Base-by-base conservation (phyloP, 2,888 invertebrate genomes). In the Sarcophaga subvicina region DNA sequence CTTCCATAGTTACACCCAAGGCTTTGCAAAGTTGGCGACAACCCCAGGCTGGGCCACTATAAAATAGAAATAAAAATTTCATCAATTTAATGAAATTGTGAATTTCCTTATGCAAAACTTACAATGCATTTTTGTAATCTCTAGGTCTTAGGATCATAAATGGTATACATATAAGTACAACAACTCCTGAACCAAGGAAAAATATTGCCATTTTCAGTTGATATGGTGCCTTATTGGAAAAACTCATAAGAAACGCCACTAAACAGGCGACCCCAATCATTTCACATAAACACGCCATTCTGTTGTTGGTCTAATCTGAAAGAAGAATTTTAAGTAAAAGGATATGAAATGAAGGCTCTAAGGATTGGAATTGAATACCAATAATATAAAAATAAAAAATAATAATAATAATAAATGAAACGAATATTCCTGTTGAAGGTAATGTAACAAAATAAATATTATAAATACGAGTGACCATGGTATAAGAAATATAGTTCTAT, bases 81-180 rank as follows among this genome's bases (percentile, higher is more conserved):
- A 80, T n/a, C 0, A 37, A 37, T 37, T 37, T 37, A 10, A 10
- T 8, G 14, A 54, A 63, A 37, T 78, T n/a, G 49, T 60, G 64
- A 20, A n/a, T 37, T 62, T 47, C 17, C 17, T 62, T 2, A 14
- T 62, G 73, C 49, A 8, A 10, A 6, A 86, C 96, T 96, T 94
- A 97, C 97, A 97, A 92, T 20, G 96, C 97, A 94, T 97, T 97
- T 91, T 94, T 95, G 89, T 96, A 96, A 91, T 96, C 95, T 89
- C 95, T 95, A 3, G 97, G 97, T 88, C 94, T 95, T 25, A 96
- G 91, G 84, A 97, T 93, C 96, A 97, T 97, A 66, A 97, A 93
- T 8, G 97, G 97, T 88, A 98, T 94, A 88, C 96, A 95, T 88
- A 96, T 92, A 82, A 91, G 86, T 37, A 96, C 95, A 89, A 95